Percentiles rank a stretch among this genome's conserved stretches.
These are phyloP conservation scores for Conger conger DNA, from an alignment of 2,113 vertebrate species.

Conservation along the genomic window DNA sequence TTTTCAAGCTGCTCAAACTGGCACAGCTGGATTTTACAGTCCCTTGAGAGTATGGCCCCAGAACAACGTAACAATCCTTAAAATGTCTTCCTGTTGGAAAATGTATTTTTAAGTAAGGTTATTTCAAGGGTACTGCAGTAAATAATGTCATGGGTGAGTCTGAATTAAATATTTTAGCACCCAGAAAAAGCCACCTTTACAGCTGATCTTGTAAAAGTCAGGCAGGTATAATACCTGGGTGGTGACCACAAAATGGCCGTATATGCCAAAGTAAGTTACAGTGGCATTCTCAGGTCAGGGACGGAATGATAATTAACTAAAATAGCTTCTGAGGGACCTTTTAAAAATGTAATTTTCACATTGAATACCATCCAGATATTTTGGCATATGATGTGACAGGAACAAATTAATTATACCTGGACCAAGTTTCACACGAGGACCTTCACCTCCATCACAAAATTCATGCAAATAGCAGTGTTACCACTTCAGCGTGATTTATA, in stretches of 20 bases:
- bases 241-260: neutral
- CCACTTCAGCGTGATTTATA: conserved; percentile 1
- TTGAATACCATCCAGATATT: neutral
- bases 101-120: neutral
- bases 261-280: neutral
- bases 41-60: too few relatives aligned
- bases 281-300: conserved; percentile 1
- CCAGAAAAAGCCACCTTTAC: neutral
- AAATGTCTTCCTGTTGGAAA: neutral
- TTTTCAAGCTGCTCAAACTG: too few relatives aligned
- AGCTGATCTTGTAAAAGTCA: neutral
- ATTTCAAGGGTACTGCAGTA: neutral
- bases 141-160: neutral
- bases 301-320: neutral
- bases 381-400: conserved; percentile 9
- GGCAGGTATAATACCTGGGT: neutral
- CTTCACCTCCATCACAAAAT: conserved; percentile 8
- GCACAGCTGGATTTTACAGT: too few relatives aligned
- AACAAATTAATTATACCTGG: conserved; percentile 8
- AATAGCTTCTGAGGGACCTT: neutral
- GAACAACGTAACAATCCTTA: neutral
- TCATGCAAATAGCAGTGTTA: neutral
- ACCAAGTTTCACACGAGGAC: neutral
- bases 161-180: neutral
- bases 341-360: neutral